These are phyloP conservation scores for Dyspetes luteomarginatus DNA, from an alignment of 2,888 invertebrate genomes.

Conservation along the genomic window DNA sequence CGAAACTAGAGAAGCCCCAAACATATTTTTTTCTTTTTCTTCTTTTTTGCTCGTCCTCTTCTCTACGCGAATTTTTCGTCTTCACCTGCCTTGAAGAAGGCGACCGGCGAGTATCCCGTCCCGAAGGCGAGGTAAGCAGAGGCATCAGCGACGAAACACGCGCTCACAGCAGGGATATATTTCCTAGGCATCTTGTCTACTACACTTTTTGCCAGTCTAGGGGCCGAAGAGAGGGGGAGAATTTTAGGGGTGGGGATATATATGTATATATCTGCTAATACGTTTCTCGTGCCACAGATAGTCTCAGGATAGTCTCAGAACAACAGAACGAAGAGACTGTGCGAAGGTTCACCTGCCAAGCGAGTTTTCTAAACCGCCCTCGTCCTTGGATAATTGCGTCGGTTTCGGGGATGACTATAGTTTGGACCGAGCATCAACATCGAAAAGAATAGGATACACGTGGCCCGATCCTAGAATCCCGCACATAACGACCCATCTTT, in stretches of 20 bases:
- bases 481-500: slow-evolving; percentile 44
- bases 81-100: slow-evolving; percentile 79
- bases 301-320: slow-evolving; percentile 30
- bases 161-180: slow-evolving; percentile 64
- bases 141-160: slow-evolving; percentile 68
- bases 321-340: slow-evolving; percentile 44
- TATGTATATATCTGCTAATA: slow-evolving; percentile 77
- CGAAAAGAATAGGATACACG: slow-evolving; percentile 39
- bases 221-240: slow-evolving; percentile 63
- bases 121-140: slow-evolving; percentile 62
- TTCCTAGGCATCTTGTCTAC: slow-evolving; percentile 78
- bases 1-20: slow-evolving; percentile 51
- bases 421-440: slow-evolving; percentile 18
- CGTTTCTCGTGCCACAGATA: slow-evolving; percentile 68
- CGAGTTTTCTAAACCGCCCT: slow-evolving; percentile 68
- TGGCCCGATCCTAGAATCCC: slow-evolving; percentile 42
- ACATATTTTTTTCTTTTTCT: slow-evolving; percentile 63
- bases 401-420: slow-evolving; percentile 66
- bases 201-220: slow-evolving; percentile 78
- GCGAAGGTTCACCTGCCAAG: slow-evolving; percentile 80
- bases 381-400: slow-evolving; percentile 80
- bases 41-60: slow-evolving; percentile 65
- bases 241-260: slow-evolving; percentile 68
- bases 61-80: slow-evolving; percentile 73
- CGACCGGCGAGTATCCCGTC: slow-evolving; percentile 63